Conservation (phyloP, 2,113 vertebrate genomes). For the Tupaia tana region DNA sequence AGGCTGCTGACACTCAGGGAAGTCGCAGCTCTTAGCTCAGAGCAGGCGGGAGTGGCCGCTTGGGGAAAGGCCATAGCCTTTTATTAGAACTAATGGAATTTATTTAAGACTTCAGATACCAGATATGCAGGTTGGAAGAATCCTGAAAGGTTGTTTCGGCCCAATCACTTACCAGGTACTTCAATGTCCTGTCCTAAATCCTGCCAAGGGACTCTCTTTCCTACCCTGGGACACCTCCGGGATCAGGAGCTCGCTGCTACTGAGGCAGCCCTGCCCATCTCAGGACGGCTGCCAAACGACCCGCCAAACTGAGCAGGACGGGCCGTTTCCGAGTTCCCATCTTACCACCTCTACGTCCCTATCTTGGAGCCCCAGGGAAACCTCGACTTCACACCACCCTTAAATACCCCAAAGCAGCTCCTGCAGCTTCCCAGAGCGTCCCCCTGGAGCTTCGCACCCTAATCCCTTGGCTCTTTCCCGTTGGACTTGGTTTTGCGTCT, state of each 20-base stretch:
- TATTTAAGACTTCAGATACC: not conserved
- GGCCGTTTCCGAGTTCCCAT: conserved; percentile 23
- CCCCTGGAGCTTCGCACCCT: not conserved
- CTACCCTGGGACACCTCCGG: not conserved
- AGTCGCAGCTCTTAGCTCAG: not conserved
- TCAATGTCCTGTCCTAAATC: conserved; percentile 38
- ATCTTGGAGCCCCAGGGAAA: conserved; percentile 2
- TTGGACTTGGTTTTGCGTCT: not conserved
- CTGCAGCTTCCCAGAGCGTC: not conserved
- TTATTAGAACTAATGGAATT: not conserved
- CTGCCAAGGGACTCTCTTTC: not conserved
- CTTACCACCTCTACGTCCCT: not conserved
- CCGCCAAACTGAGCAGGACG: not conserved
- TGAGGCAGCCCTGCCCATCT: not conserved
- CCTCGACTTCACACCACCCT: conserved; percentile 4
- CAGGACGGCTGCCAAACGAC: conserved; percentile 18
- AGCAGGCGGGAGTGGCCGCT: not conserved
- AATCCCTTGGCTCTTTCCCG: conserved; percentile 41
- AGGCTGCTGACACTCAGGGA: not conserved
- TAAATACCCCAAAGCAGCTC: not conserved
- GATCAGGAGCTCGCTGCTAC: not conserved
- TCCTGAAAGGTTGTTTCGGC: not conserved
- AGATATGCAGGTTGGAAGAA: not conserved
- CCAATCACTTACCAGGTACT: not conserved
- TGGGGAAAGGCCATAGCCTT: conserved; percentile 2